Base-by-base conservation (phyloP, 2,797 vertebrate species). In the Siniperca scherzeri region DNA sequence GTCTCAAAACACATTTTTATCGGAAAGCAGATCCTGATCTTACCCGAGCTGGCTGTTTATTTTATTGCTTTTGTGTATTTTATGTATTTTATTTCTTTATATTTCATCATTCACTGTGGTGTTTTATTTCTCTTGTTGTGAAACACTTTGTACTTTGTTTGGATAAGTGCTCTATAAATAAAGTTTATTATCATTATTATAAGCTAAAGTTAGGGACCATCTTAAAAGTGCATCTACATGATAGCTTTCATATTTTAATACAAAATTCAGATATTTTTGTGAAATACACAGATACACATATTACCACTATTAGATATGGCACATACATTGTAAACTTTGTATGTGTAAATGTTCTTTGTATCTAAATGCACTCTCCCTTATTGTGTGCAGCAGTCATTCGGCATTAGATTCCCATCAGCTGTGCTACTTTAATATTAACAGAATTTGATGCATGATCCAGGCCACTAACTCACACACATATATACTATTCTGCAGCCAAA, bases 401-500 rank as follows among this genome's bases (percentile, higher is more conserved):
- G 60, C 57, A 7, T 84, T 75, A 30, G 25, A 30, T 79, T 74
- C 33, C 57, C 57, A 19, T 71, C 60, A 14, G 19, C 74, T 71
- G 3, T 12, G 38, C 25, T 60, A 27, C 42, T 84, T 44, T 73
- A 70, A 69, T 59, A 60, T 80, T 19, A 70, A 59, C 62, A 56
- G 42, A 48, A 27, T 48, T 44, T 77, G 60, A 74, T 66, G 70
- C 59, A 66, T 14, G 56, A 68, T 78, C 46, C 36, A 77, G 60
- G 33, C 50, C 3, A 5, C 74, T 60, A 17, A 57, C 75, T 76
- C 82, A 36, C 36, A 79, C 64, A 74, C 65, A 71, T 25, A 25
- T 56, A 69, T 53, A 81, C 64, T 53, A 25, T 55, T 55, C 48
- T 69, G 27, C 71, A 78, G 77, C 48, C 62, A 73, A 75, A 78